phyloP scores from a whole-genome alignment of 1,140 invertebrate species.

The Paraescarpia echinospica region DNA sequence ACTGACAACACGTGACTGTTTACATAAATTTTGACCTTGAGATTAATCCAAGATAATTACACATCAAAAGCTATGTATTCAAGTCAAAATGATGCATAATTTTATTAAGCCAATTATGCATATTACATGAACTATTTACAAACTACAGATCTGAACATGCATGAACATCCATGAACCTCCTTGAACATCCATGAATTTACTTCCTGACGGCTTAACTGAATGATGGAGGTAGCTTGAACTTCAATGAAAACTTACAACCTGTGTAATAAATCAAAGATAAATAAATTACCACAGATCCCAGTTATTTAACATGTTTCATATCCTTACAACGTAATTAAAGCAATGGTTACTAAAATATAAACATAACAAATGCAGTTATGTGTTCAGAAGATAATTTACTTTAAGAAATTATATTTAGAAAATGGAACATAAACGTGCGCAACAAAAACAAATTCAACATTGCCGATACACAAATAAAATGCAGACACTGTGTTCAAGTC shows the following conservation, averaged over 20 bases:
- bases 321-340: too few species aligned
- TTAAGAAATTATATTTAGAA: not conserved
- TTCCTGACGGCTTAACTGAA: not conserved
- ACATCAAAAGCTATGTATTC: not conserved
- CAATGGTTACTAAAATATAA: too few species aligned
- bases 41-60: not conserved
- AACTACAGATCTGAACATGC: too few species aligned
- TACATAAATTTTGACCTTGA: not conserved
- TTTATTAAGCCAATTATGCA: not conserved
- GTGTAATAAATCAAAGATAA: too few species aligned
- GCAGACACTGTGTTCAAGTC: too few species aligned
- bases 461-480: too few species aligned
- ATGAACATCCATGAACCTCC: too few species aligned
- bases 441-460: too few species aligned
- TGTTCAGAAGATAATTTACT: not conserved
- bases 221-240: not conserved
- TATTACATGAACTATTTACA: not conserved
- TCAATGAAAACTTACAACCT: not conserved
- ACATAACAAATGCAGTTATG: too few species aligned
- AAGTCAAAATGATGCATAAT: not conserved
- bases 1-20: not conserved
- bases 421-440: too few species aligned
- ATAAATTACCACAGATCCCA: too few species aligned
- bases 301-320: too few species aligned
- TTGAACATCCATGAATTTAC: not conserved